A percentile compares a stretch with the other conserved stretches of the same genome.
These are phyloP conservation scores for Micronycteris hirsuta DNA, from an alignment of 2,113 vertebrate genomes.

Conservation along the genomic window DNA sequence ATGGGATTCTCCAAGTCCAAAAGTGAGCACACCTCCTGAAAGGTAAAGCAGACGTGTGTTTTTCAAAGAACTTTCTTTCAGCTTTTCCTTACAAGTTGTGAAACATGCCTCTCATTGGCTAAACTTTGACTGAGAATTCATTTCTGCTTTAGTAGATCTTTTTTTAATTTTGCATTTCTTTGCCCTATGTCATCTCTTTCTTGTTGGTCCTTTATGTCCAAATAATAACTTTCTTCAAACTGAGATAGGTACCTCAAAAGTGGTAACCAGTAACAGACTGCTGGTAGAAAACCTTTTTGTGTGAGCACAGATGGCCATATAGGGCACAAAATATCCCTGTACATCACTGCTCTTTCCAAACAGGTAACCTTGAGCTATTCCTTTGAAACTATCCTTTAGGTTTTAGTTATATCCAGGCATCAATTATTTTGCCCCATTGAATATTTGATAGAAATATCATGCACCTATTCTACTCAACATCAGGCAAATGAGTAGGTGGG, in stretches of 20 bases:
- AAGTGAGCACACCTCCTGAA: conserved; percentile 24
- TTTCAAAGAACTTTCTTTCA: neutral
- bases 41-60: neutral
- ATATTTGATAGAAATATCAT: neutral
- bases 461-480: neutral
- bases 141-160: neutral
- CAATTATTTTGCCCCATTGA: neutral
- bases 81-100: neutral
- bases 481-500: neutral
- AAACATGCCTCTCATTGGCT: neutral
- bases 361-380: neutral
- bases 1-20: conserved; percentile 1
- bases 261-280: neutral
- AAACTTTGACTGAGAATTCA: neutral
- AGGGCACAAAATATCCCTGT: neutral
- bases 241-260: neutral
- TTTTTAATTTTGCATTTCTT: neutral
- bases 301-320: neutral
- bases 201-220: neutral
- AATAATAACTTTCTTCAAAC: conserved; percentile 22
- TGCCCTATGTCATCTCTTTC: neutral
- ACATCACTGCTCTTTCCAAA: neutral
- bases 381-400: neutral
- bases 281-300: neutral
- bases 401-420: neutral